Base-by-base conservation (phyloP, 2,888 invertebrate genomes). In the Brachypterus glaber region DNA sequence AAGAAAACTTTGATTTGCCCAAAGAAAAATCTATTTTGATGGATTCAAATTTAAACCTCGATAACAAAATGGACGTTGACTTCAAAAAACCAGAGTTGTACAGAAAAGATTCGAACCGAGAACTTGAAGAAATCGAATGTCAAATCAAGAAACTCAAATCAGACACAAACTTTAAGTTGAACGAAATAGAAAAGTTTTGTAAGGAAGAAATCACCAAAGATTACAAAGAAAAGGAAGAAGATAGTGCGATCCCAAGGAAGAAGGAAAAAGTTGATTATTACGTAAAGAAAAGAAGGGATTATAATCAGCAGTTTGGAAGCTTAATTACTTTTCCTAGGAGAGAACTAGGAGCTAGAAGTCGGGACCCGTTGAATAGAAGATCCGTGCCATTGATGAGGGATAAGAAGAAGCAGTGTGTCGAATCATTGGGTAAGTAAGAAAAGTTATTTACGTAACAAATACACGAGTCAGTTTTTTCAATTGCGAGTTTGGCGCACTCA, bases 181-280 rank as follows among this genome's bases (percentile, higher is more conserved):
- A 59, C 3, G 59, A 62, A 14, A 18, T 52, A 4, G 63, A 63
- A 40, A 60, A 63, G 43, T 63, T 60, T 41, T 59, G 59, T 42
- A 65, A 65, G 45, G 66, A 66, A 49, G 58, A 64, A 34, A 50
- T 58, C 32, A 62, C 59, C 2, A 63, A 60, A 48, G 53, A 57
- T 35, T 59, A 61, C 42, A 58, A 57, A 35, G 65, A 66, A 48
- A 68, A 68, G 45, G 67, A 67, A 30, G 64, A 64, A 26, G 64
- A 66, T 37, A 61, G 63, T 27, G 60, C 59, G 2, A 66, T 70
- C 35, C 62, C 66, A 3, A 63, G 70, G 31, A 73, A 73, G 53
- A 72, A 71, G 51, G 72, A 73, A 50, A 73, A 71, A 48, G 69
- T 71, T 61, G 69, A 63, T 41, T 48, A 52, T 16, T 54, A 48